Base-by-base conservation (phyloP, 2,797 vertebrate species). In the Lacerta bilineata region DNA sequence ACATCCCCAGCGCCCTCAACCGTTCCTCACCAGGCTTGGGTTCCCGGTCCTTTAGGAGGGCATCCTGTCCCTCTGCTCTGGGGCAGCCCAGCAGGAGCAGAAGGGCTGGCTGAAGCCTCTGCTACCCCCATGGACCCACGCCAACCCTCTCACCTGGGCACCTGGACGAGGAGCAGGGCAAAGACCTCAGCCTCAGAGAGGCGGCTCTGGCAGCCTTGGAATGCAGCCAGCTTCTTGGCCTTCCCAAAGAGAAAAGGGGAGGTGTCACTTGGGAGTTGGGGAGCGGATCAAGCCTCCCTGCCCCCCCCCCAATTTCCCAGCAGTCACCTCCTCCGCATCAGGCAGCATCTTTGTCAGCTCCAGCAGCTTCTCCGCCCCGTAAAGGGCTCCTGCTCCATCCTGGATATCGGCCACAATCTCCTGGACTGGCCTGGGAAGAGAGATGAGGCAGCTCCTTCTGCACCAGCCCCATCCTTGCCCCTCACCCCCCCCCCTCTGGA, bases 171-270 rank as follows among this genome's bases (percentile, higher is more conserved):
- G 93, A 96, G 94, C 8, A 97, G 83, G 95, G 98, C 97, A 55
- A 98, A 98, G n/a, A 96, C 94, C 93, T 98, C 98, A 0, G 98
- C 96, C 66, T 98, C 98, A 10, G 97, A 96, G 5, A 98, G 96
- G 69, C 93, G 83, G 1, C 93, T 95, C 3, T 2, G 55, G 80
- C 97, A 94, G 2, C 97, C 97, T 86, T 95, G 95, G 91, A 97
- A 98, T 3, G 72, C 90, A 33, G 89, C 75, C 69, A 98, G 94
- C 91, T 97, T 90, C 85, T 95, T 96, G 86, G 97, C 88, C 98
- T 98, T 92, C 25, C 17, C 2, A 29, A 17, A 2, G 7, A 39
- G 18, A 82, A 20, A 55, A 4, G 23, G 5, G 46, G 23, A 27
- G 17, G 7, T 0, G 59, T 8, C 25, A 64, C 13, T 10, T 15